Conservation (phyloP, 2,113 vertebrate genomes). For the Pampusana beccarii region DNA sequence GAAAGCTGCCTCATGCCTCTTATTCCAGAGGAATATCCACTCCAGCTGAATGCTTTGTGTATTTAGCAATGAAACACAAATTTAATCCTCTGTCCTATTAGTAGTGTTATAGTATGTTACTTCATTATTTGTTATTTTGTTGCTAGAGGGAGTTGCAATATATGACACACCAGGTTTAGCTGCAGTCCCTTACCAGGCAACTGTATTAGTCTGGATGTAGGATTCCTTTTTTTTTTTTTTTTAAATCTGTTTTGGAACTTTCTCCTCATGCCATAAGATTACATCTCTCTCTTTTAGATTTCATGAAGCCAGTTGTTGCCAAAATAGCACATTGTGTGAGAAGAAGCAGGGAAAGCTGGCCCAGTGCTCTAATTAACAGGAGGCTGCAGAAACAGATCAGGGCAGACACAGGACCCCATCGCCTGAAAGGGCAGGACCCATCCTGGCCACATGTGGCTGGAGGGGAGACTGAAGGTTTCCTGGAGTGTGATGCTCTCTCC, state of each 20-base stretch:
- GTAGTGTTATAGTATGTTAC: background rate
- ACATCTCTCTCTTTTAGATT: background rate
- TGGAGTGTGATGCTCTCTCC: fast-evolving
- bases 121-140: background rate
- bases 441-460: background rate
- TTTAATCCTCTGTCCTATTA: background rate
- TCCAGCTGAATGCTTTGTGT: background rate
- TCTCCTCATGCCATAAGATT: background rate
- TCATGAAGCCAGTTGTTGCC: background rate
- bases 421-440: fast-evolving
- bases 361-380: background rate
- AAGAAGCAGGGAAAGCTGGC: background rate
- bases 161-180: background rate
- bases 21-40: background rate
- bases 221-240: background rate
- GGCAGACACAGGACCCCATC: background rate
- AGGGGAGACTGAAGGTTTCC: background rate
- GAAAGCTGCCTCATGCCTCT: background rate
- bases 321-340: background rate
- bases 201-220: background rate
- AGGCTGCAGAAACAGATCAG: background rate
- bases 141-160: background rate
- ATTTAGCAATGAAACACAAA: background rate
- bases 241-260: background rate
- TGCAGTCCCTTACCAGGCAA: background rate